Percentiles rank a stretch among this genome's conserved stretches.
phyloP scores from a whole-genome alignment of 1,140 invertebrate genomes.

The Heterodera schachtii region DNA sequence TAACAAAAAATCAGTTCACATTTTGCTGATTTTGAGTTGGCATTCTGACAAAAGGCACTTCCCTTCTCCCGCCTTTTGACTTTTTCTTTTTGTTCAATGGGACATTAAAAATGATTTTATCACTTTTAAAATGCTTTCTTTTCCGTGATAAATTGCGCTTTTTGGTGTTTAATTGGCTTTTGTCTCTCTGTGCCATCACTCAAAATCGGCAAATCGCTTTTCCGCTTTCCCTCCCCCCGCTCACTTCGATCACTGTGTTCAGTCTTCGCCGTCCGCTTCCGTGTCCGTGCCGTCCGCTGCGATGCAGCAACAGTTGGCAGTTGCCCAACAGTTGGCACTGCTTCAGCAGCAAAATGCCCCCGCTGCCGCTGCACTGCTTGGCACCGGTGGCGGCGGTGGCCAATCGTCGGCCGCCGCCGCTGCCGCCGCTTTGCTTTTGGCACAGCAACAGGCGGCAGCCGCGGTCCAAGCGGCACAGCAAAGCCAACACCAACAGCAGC shows the following conservation, averaged over 20 bases:
- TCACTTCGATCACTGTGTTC: conserved; percentile 36
- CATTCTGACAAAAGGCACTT: too few species aligned
- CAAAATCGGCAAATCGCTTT: conserved; percentile 18
- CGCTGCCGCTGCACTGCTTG: conserved; percentile 16
- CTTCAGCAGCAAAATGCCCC: conserved; percentile 39
- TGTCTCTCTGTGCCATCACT: not conserved
- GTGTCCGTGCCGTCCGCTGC: conserved; percentile 39
- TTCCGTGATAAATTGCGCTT: not conserved
- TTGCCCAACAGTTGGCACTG: conserved; percentile 43
- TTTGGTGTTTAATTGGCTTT: not conserved
- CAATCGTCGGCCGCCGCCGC: not conserved
- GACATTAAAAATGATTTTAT: not conserved
- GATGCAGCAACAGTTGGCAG: conserved; percentile 48
- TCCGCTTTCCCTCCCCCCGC: conserved; percentile 17
- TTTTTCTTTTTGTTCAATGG: too few species aligned
- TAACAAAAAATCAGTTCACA: too few species aligned
- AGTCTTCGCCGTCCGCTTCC: conserved; percentile 17
- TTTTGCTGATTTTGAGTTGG: too few species aligned
- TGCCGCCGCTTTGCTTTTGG: conserved; percentile 31
- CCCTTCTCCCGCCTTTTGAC: not conserved
- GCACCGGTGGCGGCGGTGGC: not conserved
- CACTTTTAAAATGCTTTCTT: conserved; percentile 14
- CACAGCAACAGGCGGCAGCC: conserved; percentile 33
- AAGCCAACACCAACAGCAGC: conserved; percentile 66
- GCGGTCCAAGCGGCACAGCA: conserved; percentile 17